Evolutionary conservation across 1,140 invertebrate species (phyloP), one percentile per base, ranked within the genome.

Genomic region (Aphaenogaster floridana): DNA sequence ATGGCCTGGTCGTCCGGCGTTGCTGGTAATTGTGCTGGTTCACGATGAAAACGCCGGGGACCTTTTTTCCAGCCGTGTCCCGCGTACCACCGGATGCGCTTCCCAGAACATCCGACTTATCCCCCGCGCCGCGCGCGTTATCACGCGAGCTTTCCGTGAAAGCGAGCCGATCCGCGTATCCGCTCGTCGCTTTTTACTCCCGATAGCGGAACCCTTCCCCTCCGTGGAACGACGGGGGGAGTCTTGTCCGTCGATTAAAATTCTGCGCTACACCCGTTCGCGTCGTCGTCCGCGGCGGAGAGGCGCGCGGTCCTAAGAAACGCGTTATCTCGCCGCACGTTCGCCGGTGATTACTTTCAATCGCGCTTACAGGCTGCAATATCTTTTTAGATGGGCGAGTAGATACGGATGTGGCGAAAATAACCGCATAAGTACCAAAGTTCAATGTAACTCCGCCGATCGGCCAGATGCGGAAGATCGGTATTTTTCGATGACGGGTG

Each of bases 91-190:
- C 79, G 86, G 80, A 84, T 84, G 80, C 69, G 42, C 54, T 84
- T 84, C 80, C 54, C 80, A 84, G 80, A 84, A 84, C 80, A 28
- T 76, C 64, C 69, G 80, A 84, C 68, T 61, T 84, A 84, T 63
- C 57, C 54, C 68, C 34, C 80, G 66, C 42, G 69, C 68, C 21
- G 80, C 52, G 28, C n/a, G 48, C 69, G 68, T 84, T 84, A 84
- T 84, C 80, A 84, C 69, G 80, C 80, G 54, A 84, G 80, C 54
- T 84, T 84, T 84, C 80, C 57, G 57, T 63, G 80, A 84, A 83
- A 83, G 79, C 79, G 79, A 83, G 21, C 39, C 68, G 79, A 39
- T n/a, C 52, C 54, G 36, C 80, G 39, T 83, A 83, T 83, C 80
- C 80, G 80, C 63, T 74, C 68, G 6, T 6, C 11, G 39, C 21